Base-by-base conservation (phyloP, 37 sponge, comb jelly and placozoan species). In the Chondrilla cf. caribensis region DNA sequence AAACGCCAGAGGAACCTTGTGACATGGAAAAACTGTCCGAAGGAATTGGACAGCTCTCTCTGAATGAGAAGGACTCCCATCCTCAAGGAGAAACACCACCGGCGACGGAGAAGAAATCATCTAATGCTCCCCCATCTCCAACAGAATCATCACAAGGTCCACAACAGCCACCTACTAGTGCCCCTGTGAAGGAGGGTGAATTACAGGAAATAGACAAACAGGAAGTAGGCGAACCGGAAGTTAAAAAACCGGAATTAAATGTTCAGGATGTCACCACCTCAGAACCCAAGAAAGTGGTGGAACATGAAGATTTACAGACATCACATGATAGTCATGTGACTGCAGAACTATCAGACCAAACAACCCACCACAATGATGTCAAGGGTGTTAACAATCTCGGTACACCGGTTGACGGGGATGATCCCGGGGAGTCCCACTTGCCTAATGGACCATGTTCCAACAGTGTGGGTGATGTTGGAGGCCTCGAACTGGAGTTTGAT, bases 381-480 rank as follows among this genome's bases (percentile, higher is more conserved):
- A 4, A n/a, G 3, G 8, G 21, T 55, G 58, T 26, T 4, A 4
- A 54, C 15, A 15, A 73, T 2, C 24, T 2, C 1, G 76, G 76
- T 18, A 73, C 76, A 18, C 44, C 44, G 2, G 76, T 73, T 37
- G 76, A 73, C 25, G 44, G 42, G 14, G 76, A 73, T 4, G 76
- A 40, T 6, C 25, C 8, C 25, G 18, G 15, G 5, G 76, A 40
- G 25, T 4, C 76, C 22, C 76, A 4, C 14, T 2, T 73, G 44
- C 31, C 36, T 22, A 73, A 73, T 73, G 76, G 76, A 40, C 76
- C 76, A 37, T 26, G 31, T 4, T 31, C 4, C 35, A 26, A 28
- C 29, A 29, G 3, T 8, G 19, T 73, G 19, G 37, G 32, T 21
- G 24, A 39, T 40, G 21, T 37, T 73, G 76, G 43, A n/a, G 43